Base-by-base conservation (phyloP, 1,140 invertebrate species). In the Ctenoplectra terminalis region DNA sequence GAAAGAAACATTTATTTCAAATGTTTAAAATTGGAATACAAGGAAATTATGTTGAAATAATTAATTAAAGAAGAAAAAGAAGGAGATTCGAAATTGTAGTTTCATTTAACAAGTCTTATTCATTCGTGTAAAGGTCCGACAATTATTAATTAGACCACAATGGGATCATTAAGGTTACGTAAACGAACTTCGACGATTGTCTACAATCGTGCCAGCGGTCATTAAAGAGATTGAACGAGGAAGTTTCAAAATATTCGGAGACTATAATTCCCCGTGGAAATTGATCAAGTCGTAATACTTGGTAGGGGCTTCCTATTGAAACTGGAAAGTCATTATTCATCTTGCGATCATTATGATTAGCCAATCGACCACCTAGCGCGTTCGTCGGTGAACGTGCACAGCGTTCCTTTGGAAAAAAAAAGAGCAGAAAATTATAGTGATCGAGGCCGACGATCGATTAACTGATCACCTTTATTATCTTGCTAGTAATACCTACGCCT, bases 381-480 rank as follows among this genome's bases (percentile, higher is more conserved):
- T 61, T 58, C 31, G 54, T 26, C 29, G 60, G 50, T 48, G 70
- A 43, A 6, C 23, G 66, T 60, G 66, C 54, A 37, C 37, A 31
- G 2, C 37, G 37, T 23, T 56, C 46, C 37, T 43, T 52, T 61
- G 72, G 40, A 46, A 8, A 29, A 60, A 73, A 34, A 46, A 60
- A n/a, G 54, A 60, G 48, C 63, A 84, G 85, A 79, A 87, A 87
- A 87, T 87, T 87, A 87, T 69, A 87, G 82, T 79, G 78, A 84
- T 87, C 74, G 48, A 48, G 63, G 40, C 52, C 48, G 48, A 11
- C 60, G 73, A 70, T 87, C 85, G 72, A 86, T 87, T 83, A 75
- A 67, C 61, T 50, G 84, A 87, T 87, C 85, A 69, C 76, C 7
- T 52, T 76, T 70, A 87, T 87, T 67, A 71, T 77, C 78, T 69